These are phyloP conservation scores for Rhingia campestris DNA, from an alignment of 2,888 invertebrate genomes.

Conservation along the genomic window DNA sequence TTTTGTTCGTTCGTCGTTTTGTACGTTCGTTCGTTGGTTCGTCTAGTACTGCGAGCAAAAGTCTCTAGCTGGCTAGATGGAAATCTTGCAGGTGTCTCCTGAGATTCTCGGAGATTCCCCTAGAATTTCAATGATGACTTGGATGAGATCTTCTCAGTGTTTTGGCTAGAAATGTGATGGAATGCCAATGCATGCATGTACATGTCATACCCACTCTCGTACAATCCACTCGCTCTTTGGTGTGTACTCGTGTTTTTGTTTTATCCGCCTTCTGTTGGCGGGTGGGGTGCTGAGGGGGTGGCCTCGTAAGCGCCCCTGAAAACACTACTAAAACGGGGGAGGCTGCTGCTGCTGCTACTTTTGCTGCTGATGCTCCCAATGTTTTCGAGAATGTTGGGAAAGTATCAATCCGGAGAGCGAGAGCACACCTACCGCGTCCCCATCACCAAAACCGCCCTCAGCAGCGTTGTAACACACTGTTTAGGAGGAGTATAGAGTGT, in stretches of 20 bases:
- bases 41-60: constrained; percentile 42
- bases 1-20: constrained; percentile 14
- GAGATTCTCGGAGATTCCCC: constrained; percentile 21
- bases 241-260: constrained; percentile 62
- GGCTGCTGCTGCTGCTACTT: constrained; percentile 1
- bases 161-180: not conserved
- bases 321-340: constrained; percentile 25
- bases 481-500: constrained; percentile 11
- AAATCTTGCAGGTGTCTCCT: constrained; percentile 68
- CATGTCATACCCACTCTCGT: not conserved
- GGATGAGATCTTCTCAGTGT: not conserved
- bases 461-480: too few relatives aligned
- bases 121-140: not conserved
- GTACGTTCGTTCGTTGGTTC: not conserved
- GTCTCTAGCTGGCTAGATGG: constrained; percentile 35
- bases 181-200: not conserved
- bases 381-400: constrained; percentile 19
- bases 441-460: too few relatives aligned
- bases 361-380: constrained; percentile 23
- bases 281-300: constrained; percentile 39
- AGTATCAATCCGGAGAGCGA: constrained; percentile 42
- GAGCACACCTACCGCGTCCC: not conserved
- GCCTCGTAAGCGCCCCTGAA: constrained; percentile 67
- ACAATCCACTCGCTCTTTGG: not conserved
- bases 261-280: constrained; percentile 27